Percentiles rank a stretch among this genome's conserved stretches.
Conservation (phyloP, 2,797 vertebrate species). For the Knipowitschia caucasica region DNA sequence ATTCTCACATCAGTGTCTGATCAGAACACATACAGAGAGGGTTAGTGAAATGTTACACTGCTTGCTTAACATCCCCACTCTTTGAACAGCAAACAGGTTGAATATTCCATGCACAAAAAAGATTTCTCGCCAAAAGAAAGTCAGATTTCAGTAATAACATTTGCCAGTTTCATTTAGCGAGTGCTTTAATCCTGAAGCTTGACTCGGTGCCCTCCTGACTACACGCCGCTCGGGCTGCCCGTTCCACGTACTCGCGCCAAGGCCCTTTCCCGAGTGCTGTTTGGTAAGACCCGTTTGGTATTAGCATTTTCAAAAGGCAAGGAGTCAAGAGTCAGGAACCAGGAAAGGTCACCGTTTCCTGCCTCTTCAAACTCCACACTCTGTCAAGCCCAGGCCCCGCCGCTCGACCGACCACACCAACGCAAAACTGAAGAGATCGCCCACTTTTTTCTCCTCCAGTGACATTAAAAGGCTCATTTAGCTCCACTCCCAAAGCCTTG, state of each 20-base stretch:
- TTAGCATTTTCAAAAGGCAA: slow-evolving; percentile 80
- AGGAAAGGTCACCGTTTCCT: slow-evolving; percentile 79
- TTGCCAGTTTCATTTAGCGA: slow-evolving; percentile 20
- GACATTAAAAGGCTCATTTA: slow-evolving; percentile 78
- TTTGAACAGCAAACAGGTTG: too few species aligned
- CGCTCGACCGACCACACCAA: slow-evolving; percentile 48
- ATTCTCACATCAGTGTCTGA: too few species aligned
- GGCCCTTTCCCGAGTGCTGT: slow-evolving; percentile 60
- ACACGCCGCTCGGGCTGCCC: slow-evolving; percentile 46
- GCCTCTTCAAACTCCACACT: slow-evolving; percentile 68
- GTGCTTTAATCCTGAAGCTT: slow-evolving; percentile 39
- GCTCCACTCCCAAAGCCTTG: slow-evolving; percentile 50
- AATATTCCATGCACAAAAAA: slow-evolving; percentile 19
- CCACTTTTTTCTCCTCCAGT: slow-evolving; percentile 58
- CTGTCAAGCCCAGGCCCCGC: slow-evolving; percentile 64
- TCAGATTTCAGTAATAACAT: slow-evolving; percentile 9
- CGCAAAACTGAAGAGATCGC: slow-evolving; percentile 74
- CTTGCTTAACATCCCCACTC: too few species aligned
- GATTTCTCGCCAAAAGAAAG: slow-evolving; percentile 3
- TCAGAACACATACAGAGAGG: too few species aligned
- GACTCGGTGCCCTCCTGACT: slow-evolving; percentile 42
- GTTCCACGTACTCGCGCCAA: slow-evolving; percentile 44
- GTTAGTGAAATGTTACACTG: too few species aligned
- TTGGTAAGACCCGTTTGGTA: slow-evolving; percentile 63
- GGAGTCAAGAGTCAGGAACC: slow-evolving; percentile 71